phyloP scores from a whole-genome alignment of 2,888 invertebrate species.

The Pristionchus exspectatus region DNA sequence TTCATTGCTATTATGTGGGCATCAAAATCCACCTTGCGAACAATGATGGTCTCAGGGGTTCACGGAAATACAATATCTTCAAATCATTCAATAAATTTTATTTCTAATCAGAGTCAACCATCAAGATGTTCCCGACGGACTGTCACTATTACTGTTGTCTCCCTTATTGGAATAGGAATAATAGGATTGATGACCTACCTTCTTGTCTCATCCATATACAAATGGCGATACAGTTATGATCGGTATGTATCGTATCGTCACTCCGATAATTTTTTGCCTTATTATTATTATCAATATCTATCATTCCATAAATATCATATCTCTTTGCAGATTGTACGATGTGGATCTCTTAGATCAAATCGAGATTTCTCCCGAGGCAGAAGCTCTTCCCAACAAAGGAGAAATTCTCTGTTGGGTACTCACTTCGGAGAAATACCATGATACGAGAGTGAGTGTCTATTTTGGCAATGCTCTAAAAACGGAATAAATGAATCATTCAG shows the following conservation, averaged over 20 bases:
- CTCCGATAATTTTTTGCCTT: too few species aligned
- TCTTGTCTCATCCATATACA: not conserved
- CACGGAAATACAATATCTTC: too few species aligned
- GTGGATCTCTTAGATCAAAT: conserved; percentile 48
- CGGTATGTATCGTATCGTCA: not conserved
- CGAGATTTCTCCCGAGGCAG: conserved; percentile 60
- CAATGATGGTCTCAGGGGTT: too few species aligned
- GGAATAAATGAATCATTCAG: not conserved
- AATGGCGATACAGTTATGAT: conserved; percentile 7
- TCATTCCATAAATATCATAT: too few species aligned
- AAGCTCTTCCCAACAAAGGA: conserved; percentile 61
- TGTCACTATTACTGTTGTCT: not conserved
- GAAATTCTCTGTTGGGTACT: conserved; percentile 48
- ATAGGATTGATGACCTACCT: not conserved
- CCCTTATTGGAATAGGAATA: not conserved
- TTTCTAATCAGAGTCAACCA: not conserved
- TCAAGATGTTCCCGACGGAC: not conserved
- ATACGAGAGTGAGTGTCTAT: not conserved
- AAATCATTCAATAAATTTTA: not conserved
- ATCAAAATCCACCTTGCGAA: too few species aligned
- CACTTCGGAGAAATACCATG: conserved; percentile 47
- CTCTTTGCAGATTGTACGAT: not conserved
- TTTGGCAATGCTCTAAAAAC: not conserved
- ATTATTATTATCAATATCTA: too few species aligned
- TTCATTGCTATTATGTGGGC: not conserved